Evolutionary conservation across 37 sponge, comb jelly and placozoan genomes (phyloP).

Genomic region (Oscarella lobularis): DNA sequence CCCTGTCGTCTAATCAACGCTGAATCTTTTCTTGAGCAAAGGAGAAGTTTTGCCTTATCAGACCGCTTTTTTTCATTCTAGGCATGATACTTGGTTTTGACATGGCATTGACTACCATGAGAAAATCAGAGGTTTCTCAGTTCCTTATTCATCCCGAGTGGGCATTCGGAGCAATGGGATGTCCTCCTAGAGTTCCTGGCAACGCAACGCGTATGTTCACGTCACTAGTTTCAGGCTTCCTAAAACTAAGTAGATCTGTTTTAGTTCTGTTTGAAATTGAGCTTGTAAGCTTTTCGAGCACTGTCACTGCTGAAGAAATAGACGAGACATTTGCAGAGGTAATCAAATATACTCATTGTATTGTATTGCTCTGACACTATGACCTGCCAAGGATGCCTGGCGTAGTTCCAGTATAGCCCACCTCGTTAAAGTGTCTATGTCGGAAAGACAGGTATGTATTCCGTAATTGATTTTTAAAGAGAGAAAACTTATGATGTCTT

Average conservation of each 20-base stretch:
- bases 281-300: slow-evolving; percentile 63
- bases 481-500: neutral
- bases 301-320: slow-evolving; percentile 44
- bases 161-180: slow-evolving; percentile 78
- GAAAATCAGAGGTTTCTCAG: slow-evolving; percentile 54
- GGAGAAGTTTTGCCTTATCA: no score
- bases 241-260: neutral
- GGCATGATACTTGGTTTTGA: slow-evolving; percentile 67
- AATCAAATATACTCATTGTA: neutral
- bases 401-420: neutral
- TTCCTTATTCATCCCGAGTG: slow-evolving; percentile 61
- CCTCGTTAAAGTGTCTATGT: neutral
- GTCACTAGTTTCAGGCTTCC: neutral
- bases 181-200: slow-evolving; percentile 90
- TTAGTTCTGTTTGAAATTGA: slow-evolving; percentile 40
- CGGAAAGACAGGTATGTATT: slow-evolving; percentile 1
- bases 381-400: neutral
- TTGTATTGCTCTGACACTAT: neutral
- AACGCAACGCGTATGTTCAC: slow-evolving; percentile 57
- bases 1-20: no score
- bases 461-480: neutral
- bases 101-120: slow-evolving; percentile 59
- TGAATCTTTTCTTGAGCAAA: no score
- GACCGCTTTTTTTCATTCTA: neutral
- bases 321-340: slow-evolving; percentile 17